Base-by-base conservation (phyloP, 1,140 invertebrate genomes). In the Cyrtorhinus lividipennis region DNA sequence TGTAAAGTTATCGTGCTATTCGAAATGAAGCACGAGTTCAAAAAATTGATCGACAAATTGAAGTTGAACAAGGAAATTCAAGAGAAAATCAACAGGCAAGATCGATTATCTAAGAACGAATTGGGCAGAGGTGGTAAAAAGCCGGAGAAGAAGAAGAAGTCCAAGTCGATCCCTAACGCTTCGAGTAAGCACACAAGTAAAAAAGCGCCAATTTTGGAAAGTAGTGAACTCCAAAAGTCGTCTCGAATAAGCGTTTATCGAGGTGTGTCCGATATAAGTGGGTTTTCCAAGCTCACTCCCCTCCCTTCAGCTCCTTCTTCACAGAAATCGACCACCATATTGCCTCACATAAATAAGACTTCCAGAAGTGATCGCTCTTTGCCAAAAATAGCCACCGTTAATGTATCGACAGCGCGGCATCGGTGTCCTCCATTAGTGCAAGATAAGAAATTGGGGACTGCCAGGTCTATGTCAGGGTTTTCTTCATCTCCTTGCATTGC, bases 21-120 rank as follows among this genome's bases (percentile, higher is more conserved):
- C 5, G 48, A 53, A 20, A 53, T 53, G 48, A 53, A 20, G 20
- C 48, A 53, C 48, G 48, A 53, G 48, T 53, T 53, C 48, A 53
- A 53, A 20, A 53, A 53, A 22, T 22, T 53, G 5, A 20, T 53
- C 5, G 48, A 53, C 10, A 53, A 53, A 53, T 53, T 53, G 48
- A 12, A 22, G 5, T 20, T 53, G 8, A 53, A 53, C 48, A 53
- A 53, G 20, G 48, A 53, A 20, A 53, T 53, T 15, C 48, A 53
- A 53, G 48, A 53, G 18, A 53, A 53, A 20, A 53, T 53, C 48
- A 53, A 53, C 10, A 53, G 48, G 48, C 48, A 53, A 22, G 30
- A 38, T 15, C 30, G 30, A 38, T 8, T 38, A 15, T n/a, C n/a
- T n/a, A n/a, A n/a, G n/a, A n/a, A n/a, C n/a, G n/a, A n/a, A n/a